Percentiles rank a stretch among this genome's conserved stretches.
Evolutionary conservation across 2,113 vertebrate genomes (phyloP).

Genomic region (Colius striatus): DNA sequence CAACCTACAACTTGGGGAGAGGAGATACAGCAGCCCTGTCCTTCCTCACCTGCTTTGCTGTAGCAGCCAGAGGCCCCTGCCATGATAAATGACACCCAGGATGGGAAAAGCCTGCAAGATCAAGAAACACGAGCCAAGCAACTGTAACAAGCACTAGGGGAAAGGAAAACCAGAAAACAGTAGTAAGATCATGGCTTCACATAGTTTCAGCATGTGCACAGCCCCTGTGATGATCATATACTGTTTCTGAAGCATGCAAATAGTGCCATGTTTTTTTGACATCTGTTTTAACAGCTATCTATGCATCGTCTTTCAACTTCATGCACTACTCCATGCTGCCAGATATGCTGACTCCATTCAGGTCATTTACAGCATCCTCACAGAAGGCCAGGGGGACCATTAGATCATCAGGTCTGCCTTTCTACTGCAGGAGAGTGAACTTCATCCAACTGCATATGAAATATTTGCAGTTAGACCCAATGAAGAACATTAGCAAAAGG

Average conservation of each 20-base stretch:
- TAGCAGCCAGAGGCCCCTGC: not conserved
- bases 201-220: not conserved
- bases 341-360: constrained; percentile 44
- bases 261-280: not conserved
- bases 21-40: not conserved
- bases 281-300: constrained; percentile 20
- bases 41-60: not conserved
- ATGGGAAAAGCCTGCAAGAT: not conserved
- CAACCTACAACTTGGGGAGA: not conserved
- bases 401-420: constrained; percentile 62
- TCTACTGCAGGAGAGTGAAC: constrained; percentile 29
- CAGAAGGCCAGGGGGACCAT: constrained; percentile 46
- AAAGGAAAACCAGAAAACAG: constrained; percentile 10
- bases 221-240: not conserved
- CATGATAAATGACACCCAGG: not conserved
- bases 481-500: constrained; percentile 46
- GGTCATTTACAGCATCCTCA: constrained; percentile 33
- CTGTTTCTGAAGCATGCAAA: not conserved
- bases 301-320: constrained; percentile 22
- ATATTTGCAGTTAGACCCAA: constrained; percentile 19
- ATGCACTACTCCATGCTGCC: constrained; percentile 3
- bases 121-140: not conserved
- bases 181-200: not conserved
- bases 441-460: constrained; percentile 49
- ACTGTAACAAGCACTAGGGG: not conserved